phyloP scores from a whole-genome alignment of 1,140 invertebrate species.

The Mercenaria mercenaria region DNA sequence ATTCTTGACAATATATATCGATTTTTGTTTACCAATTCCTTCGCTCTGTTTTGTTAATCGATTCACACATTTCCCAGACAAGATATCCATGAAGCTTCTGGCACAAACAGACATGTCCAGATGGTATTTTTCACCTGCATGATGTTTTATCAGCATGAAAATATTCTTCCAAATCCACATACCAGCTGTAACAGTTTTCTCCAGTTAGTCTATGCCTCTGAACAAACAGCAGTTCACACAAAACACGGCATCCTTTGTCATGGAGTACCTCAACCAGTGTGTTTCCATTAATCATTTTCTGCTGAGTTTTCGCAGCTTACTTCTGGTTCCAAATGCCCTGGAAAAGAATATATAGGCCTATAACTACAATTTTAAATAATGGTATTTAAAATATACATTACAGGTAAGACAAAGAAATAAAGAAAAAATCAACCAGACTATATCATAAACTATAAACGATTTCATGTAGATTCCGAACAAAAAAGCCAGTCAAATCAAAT shows the following conservation, averaged over 20 bases:
- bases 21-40: no score
- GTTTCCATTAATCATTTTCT: conserved; percentile 20
- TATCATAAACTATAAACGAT: no score
- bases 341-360: no score
- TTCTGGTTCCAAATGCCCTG: background rate
- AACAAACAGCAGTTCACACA: conserved; percentile 4
- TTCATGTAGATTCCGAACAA: no score
- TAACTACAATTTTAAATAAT: conserved; percentile 8
- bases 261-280: conserved; percentile 18
- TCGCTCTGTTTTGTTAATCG: conserved; percentile 1
- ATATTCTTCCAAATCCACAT: background rate
- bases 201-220: background rate
- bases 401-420: background rate
- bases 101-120: background rate
- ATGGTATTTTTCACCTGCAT: background rate
- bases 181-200: background rate
- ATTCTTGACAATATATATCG: conserved; percentile 26
- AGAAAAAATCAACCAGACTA: no score
- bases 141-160: background rate
- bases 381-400: background rate
- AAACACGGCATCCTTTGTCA: background rate
- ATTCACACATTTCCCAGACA: background rate
- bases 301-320: conserved; percentile 23
- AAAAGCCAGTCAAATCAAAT: no score
- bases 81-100: conserved; percentile 1